Evolutionary conservation across 2,113 vertebrate genomes (phyloP), one percentile per base, ranked within the genome.

Genomic region (Pithys albifrons): DNA sequence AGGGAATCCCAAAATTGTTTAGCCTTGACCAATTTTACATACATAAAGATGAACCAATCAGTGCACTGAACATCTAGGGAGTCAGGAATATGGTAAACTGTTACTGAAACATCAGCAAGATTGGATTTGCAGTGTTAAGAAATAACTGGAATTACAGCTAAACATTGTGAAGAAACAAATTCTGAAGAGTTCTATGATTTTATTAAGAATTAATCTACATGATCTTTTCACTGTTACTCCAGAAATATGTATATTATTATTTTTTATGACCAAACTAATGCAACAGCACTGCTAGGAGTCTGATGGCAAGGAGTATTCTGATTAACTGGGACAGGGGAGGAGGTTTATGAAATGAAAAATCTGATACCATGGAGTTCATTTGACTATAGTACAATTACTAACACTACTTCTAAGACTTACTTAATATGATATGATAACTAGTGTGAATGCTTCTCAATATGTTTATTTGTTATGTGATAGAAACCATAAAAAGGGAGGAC

Each of bases 31-130:
- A 81, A 88, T 88, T 88, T 75, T 48, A 58, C 12, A 58, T 41
- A 70, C 43, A 20, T 45, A 59, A 93, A 86, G 89, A 93, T 71
- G 14, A 83, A 88, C 20, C 22, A 52, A 55, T 59, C 14, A 12
- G 25, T 54, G 10, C 29, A 72, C 88, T 96, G 79, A 41, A 86
- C 29, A 27, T 19, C 58, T 76, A 61, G 19, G 39, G 17, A 81
- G 75, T n/a, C 45, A 88, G 41, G 85, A 91, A 80, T 49, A 77
- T n/a, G 73, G 58, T 85, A 85, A 96, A 93, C 58, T 46, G 51
- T 54, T 39, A 82, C 80, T 78, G 76, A 84, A 92, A 79, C 7
- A 43, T 33, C 76, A 48, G 58, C 51, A 88, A 61, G 80, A 78
- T 8, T 19, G 28, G 19, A 93, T 52, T 52, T 96, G 67, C 43